Evolutionary conservation across 2,797 vertebrate genomes (phyloP).

Genomic region (Apogon talboti): DNA sequence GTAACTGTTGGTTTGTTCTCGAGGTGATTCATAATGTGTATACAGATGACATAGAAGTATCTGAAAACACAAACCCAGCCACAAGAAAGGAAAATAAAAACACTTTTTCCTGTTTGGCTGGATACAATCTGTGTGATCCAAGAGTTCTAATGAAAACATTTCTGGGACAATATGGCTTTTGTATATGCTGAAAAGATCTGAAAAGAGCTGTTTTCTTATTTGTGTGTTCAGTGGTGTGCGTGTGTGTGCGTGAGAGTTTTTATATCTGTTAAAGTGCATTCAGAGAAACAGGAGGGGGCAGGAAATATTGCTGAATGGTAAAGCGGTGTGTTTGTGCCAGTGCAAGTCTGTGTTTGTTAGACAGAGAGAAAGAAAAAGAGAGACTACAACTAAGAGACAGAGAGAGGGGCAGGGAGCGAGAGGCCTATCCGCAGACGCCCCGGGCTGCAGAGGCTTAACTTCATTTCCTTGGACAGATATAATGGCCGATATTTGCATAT

Average conservation of each 20-base stretch:
- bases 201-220: constrained; percentile 41
- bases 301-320: constrained; percentile 77
- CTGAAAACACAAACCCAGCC: constrained; percentile 29
- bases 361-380: constrained; percentile 25
- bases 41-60: constrained; percentile 44
- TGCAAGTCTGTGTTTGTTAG: constrained; percentile 51
- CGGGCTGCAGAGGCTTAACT: constrained; percentile 61
- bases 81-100: constrained; percentile 38
- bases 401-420: constrained; percentile 22
- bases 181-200: constrained; percentile 54
- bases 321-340: constrained; percentile 62
- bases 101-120: constrained; percentile 31
- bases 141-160: constrained; percentile 59
- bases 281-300: constrained; percentile 72
- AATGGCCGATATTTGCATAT: constrained; percentile 71
- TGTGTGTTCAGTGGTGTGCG: constrained; percentile 13
- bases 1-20: constrained; percentile 48
- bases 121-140: constrained; percentile 41
- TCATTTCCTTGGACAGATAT: constrained; percentile 66
- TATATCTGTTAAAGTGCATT: constrained; percentile 71
- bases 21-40: constrained; percentile 55
- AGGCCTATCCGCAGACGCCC: constrained; percentile 49
- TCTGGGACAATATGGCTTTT: constrained; percentile 60
- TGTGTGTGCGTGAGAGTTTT: constrained; percentile 46
- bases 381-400: constrained; percentile 7